These are phyloP conservation scores for Polypedilum pembai DNA, from an alignment of 1,140 invertebrate genomes.

Conservation along the genomic window DNA sequence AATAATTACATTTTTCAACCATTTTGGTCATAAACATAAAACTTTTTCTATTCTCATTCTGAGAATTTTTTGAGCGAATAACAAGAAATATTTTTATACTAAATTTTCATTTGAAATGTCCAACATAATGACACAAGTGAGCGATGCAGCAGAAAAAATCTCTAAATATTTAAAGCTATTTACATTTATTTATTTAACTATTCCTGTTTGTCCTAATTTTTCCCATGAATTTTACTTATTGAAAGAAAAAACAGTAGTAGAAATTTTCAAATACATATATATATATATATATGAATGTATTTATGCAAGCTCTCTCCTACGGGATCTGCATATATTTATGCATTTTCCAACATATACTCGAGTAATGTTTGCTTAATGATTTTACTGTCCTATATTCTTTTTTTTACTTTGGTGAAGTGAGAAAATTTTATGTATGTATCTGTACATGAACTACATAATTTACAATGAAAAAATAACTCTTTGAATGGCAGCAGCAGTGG, in stretches of 20 bases:
- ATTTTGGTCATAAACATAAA: too few relatives aligned
- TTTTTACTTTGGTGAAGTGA: not conserved
- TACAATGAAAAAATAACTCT: not conserved
- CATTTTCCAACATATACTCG: not conserved
- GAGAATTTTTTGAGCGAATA: too few relatives aligned
- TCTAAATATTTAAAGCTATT: not conserved
- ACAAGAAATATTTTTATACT: too few relatives aligned
- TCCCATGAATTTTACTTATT: not conserved
- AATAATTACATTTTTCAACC: too few relatives aligned
- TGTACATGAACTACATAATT: not conserved
- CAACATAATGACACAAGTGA: too few relatives aligned
- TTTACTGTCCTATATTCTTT: not conserved
- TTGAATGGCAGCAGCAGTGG: not conserved
- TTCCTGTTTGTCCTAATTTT: not conserved
- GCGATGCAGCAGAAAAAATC: too few relatives aligned
- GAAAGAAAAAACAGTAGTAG: too few relatives aligned
- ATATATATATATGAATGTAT: too few relatives aligned
- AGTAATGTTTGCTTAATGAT: not conserved
- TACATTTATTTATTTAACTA: not conserved
- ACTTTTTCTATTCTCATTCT: too few relatives aligned
- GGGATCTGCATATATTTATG: constrained; percentile 7
- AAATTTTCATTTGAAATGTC: too few relatives aligned
- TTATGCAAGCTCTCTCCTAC: constrained; percentile 5
- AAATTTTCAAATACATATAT: too few relatives aligned
- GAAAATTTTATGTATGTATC: too few relatives aligned